Conservation (phyloP, 92 coral and sea anemone species). For the Parazoanthus darwini region DNA sequence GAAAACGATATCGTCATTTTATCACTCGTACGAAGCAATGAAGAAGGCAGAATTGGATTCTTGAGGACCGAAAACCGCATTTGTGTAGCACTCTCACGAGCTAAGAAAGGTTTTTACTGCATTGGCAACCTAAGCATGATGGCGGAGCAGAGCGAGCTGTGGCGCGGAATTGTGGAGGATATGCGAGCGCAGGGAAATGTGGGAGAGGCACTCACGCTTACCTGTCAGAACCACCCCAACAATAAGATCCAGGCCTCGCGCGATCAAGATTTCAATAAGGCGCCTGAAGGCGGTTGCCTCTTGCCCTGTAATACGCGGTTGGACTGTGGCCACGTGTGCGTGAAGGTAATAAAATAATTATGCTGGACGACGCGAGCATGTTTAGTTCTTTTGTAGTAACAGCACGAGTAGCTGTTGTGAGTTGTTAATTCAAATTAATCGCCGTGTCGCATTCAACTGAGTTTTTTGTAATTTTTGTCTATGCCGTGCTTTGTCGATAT, state of each 20-base stretch:
- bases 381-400: too few relatives aligned
- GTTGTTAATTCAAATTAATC: too few relatives aligned
- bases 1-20: conserved; percentile 92
- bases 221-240: conserved; percentile 91
- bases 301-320: conserved; percentile 66
- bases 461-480: background rate
- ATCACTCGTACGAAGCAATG: conserved; percentile 96
- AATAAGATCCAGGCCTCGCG: conserved; percentile 75
- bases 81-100: conserved; percentile 95
- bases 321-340: conserved; percentile 54
- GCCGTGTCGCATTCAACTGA: too few relatives aligned
- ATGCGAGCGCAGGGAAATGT: conserved; percentile 65
- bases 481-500: too few relatives aligned
- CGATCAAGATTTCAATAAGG: conserved; percentile 75
- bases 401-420: too few relatives aligned
- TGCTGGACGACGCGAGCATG: background rate
- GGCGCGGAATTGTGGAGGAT: conserved; percentile 75
- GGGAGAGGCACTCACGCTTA: conserved; percentile 65
- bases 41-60: conserved; percentile 91
- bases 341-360: background rate
- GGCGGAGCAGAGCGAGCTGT: conserved; percentile 66
- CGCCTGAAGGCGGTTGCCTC: conserved; percentile 94
- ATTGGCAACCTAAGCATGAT: conserved; percentile 79
- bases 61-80: conserved; percentile 87
- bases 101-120: conserved; percentile 89